A percentile compares a stretch with the other conserved stretches of the same genome.
phyloP scores from a whole-genome alignment of 2,797 vertebrate genomes.

The Sebastes glaucus region DNA sequence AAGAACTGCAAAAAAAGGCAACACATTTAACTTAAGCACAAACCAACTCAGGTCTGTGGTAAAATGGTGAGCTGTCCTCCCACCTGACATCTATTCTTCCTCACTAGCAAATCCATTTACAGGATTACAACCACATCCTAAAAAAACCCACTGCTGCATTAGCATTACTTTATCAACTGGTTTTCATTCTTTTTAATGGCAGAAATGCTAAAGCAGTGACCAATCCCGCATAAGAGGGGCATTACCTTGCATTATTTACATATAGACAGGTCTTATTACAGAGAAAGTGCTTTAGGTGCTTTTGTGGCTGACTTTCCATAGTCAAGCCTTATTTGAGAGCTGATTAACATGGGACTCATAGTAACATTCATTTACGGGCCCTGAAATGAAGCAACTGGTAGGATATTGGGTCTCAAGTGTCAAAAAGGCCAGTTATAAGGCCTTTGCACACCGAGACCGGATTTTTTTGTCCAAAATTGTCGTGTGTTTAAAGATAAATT shows the following conservation, averaged over 20 bases:
- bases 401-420: neutral
- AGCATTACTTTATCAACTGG: neutral
- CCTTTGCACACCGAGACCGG: neutral
- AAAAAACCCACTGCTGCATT: neutral
- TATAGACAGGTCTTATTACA: neutral
- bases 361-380: neutral
- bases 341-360: neutral
- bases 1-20: slow-evolving; percentile 1
- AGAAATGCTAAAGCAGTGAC: neutral
- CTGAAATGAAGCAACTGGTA: neutral
- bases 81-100: neutral
- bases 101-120: neutral
- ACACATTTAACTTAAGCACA: slow-evolving; percentile 33
- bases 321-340: neutral
- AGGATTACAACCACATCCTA: neutral
- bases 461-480: too few species aligned
- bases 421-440: neutral
- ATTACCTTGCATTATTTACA: neutral
- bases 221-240: neutral
- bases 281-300: neutral
- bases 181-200: neutral
- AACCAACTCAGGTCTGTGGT: slow-evolving; percentile 25
- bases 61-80: neutral
- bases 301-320: neutral
- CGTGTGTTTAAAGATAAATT: too few species aligned